Evolutionary conservation across 2,888 invertebrate genomes (phyloP), one percentile per base, ranked within the genome.

Genomic region (Kuschelorhynchus macadamiae): DNA sequence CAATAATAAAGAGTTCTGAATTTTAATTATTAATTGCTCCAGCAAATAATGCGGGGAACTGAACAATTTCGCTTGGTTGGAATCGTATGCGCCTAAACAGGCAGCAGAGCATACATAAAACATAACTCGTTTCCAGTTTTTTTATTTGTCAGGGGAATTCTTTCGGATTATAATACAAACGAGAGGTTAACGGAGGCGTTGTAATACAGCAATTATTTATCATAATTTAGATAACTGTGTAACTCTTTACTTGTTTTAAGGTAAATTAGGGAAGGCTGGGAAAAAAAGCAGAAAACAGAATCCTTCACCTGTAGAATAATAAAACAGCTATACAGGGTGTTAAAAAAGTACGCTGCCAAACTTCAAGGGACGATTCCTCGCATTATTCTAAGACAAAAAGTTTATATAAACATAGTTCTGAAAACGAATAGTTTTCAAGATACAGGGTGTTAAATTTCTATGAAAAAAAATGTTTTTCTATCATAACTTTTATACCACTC

Each of bases 101-200:
- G 47, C 47, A 49, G 14, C 47, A 49, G 39, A n/a, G 18, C 62
- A 62, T 53, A 55, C 55, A 64, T 64, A 57, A 59, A 64, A 56
- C 47, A 63, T 63, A 63, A 55, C 55, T 16, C 46, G 44, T 42
- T 63, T 63, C 55, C 50, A 46, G 47, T 46, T 55, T 63, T 63
- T 63, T 63, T 55, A 63, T 63, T 63, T 63, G 63, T 33, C 55
- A 44, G 44, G 63, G 63, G 55, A 63, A 55, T 64, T 46, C 41
- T 50, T 32, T 46, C 17, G 30, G 17, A 32, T 57, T 17, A 18
- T 2, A 12, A 18, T n/a, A 41, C 17, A 53, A 20, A 39, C 12
- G 7, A 17, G 36, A 20, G 39, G 20, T 39, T 30, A 50, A 50
- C 25, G 17, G 33, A 16, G 11, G 18, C 36, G 25, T 7, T 52